These are phyloP conservation scores for Cassiopea xamachana DNA, from an alignment of 30 jellyfish, hydroid and myxozoan species.

Conservation along the genomic window DNA sequence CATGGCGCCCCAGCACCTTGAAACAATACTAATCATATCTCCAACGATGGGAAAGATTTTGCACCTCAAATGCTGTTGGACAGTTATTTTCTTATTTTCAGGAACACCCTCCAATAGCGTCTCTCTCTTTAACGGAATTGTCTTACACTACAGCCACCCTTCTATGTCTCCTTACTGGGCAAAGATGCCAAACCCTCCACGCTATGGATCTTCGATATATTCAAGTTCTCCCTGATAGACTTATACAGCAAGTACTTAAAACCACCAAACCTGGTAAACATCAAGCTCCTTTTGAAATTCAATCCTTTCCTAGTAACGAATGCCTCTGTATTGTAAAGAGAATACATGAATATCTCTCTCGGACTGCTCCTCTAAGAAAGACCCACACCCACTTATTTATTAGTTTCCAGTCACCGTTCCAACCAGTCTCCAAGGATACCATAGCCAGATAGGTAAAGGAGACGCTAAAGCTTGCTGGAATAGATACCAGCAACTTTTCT, in stretches of 20 bases:
- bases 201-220: neutral
- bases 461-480: neutral
- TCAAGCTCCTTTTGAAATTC: neutral
- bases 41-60: neutral
- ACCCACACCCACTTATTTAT: neutral
- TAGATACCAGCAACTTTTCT: neutral
- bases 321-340: neutral
- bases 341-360: neutral
- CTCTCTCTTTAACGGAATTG: neutral
- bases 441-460: neutral
- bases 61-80: neutral
- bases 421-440: neutral
- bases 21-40: neutral
- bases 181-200: constrained; percentile 6
- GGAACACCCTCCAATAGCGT: neutral
- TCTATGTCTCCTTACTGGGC: constrained; percentile 4
- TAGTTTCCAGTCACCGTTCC: neutral
- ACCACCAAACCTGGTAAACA: constrained; percentile 17
- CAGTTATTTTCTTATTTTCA: neutral
- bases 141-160: constrained; percentile 1
- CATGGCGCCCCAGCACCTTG: neutral
- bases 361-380: neutral
- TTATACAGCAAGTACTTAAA: neutral
- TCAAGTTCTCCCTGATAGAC: neutral
- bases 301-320: neutral